Base-by-base conservation (phyloP, 2,888 invertebrate genomes). In the Drosophila affinis region DNA sequence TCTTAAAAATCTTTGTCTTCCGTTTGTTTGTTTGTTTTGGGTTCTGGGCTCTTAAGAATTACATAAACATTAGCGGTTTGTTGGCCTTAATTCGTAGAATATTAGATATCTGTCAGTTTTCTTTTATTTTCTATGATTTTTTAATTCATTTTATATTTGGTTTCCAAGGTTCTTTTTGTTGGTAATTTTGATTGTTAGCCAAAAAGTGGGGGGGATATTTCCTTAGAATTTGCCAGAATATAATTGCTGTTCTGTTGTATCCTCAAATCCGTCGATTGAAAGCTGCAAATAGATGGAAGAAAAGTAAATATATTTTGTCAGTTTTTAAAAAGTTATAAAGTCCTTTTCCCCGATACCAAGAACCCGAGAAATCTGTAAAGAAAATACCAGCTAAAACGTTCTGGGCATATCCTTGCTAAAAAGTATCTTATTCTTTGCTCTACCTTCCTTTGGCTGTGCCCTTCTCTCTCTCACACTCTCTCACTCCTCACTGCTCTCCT, bases 11-110 rank as follows among this genome's bases (percentile, higher is more conserved):
- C 88, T 87, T 89, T 89, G 89, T 90, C 90, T 90, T 91, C 90
- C 89, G 87, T 88, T 88, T 88, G 90, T 91, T 91, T 91, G 89
- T 91, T 91, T 90, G 89, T 90, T 39, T 91, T 85, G 89, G 65
- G 65, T 65, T 56, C 87, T 91, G 87, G 84, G 83, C 12, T 14
- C 91, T 90, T 90, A 88, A 60, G 72, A 75, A 80, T 81, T 90
- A 87, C 84, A 89, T 90, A 81, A 88, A 89, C 88, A 86, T 89
- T 89, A 88, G 63, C 57, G 63, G 49, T 76, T 62, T 64, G 45
- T 65, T 65, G 75, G 71, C 79, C 77, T 81, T 87, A 79, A 76
- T 65, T 64, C 69, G 62, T 78, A 55, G 68, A 46, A 82, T 78
- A 64, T 71, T 61, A 58, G 51, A 58, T 55, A 47, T 72, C 63